Evolutionary conservation across 2,888 invertebrate species (phyloP), one percentile per base, ranked within the genome.

Genomic region (Drosophila maculinotata): DNA sequence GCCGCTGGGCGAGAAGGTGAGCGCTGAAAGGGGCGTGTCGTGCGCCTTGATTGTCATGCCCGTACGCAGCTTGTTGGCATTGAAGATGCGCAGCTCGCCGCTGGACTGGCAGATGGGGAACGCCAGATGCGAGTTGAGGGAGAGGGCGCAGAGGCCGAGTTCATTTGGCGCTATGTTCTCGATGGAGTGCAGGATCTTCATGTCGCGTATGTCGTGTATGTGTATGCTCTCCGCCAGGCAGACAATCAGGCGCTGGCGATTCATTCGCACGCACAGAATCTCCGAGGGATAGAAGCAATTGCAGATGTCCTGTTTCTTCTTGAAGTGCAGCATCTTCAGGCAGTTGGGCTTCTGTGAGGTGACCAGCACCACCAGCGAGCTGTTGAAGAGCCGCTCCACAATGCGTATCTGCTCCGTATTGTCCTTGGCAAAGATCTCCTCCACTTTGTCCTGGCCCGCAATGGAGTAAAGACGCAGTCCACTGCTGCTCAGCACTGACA

Each of bases 171-270:
- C 87, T 41, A 91, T 87, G 49, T 90, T 89, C 62, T 88, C 89
- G 38, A 92, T 91, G 64, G 90, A 90, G 68, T 91, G 90, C 65
- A 91, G 78, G 38, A 91, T 88, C 75, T 91, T 90, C 92, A 92
- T 92, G 65, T 92, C 91, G 25, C 90, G 90, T 54, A 92, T 92
- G 63, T 92, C 91, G 39, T 92, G 92, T 54, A 92, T 91, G 72
- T 91, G 91, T 77, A 92, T 90, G 70, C 90, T 90, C 59, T 91
- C 89, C 28, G 88, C 89, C 69, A 91, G 75, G 49, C 91, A 89
- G 4, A 91, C 91, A 2, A 92, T 79, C 54, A 92, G 60, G 1
- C 91, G 90, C 26, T 85, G 83, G 2, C 92, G 91, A 79, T 92
- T 92, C 91, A 92, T 90, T 15, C 90, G 90, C 17, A 92, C 90